phyloP scores from a whole-genome alignment of 2,888 invertebrate genomes.

The Stenodera caucasica region DNA sequence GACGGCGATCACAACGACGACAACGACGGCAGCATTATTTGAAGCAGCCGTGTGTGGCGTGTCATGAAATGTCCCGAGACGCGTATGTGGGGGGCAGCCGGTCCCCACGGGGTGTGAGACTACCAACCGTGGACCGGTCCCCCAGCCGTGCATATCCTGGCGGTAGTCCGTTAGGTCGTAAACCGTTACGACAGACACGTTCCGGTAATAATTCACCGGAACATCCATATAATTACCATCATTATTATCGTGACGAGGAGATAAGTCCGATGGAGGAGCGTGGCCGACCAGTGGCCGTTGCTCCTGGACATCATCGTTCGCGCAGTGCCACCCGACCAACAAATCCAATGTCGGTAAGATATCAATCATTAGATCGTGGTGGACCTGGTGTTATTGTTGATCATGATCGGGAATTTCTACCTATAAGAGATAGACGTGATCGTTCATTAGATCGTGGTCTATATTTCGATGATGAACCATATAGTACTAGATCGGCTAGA shows the following conservation, averaged over 20 bases:
- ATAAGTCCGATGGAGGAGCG: conserved; percentile 83
- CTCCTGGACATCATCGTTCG: conserved; percentile 70
- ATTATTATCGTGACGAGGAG: conserved; percentile 78
- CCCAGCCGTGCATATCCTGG: conserved; percentile 80
- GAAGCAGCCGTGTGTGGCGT: conserved; percentile 45
- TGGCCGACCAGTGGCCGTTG: conserved; percentile 61
- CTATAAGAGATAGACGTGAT: conserved; percentile 75
- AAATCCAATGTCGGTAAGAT: conserved; percentile 62
- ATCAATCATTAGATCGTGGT: conserved; percentile 59
- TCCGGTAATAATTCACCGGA: conserved; percentile 66
- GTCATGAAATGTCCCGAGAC: conserved; percentile 64
- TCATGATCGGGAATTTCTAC: conserved; percentile 83
- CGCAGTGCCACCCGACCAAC: conserved; percentile 72
- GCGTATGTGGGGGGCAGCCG: conserved; percentile 66
- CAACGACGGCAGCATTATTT: conserved; percentile 34
- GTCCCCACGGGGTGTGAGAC: conserved; percentile 70
- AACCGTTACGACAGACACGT: conserved; percentile 56
- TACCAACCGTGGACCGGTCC: conserved; percentile 89
- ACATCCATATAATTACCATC: conserved; percentile 58
- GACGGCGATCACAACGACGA: too few relatives aligned
- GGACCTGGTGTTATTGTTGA: conserved; percentile 54
- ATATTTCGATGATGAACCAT: conserved; percentile 72
- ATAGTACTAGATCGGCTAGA: conserved; percentile 64
- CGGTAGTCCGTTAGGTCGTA: conserved; percentile 56
- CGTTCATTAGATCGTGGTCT: conserved; percentile 69